These are phyloP conservation scores for Psilopsiagon aymara DNA, from an alignment of 2,113 vertebrate species.

Conservation along the genomic window DNA sequence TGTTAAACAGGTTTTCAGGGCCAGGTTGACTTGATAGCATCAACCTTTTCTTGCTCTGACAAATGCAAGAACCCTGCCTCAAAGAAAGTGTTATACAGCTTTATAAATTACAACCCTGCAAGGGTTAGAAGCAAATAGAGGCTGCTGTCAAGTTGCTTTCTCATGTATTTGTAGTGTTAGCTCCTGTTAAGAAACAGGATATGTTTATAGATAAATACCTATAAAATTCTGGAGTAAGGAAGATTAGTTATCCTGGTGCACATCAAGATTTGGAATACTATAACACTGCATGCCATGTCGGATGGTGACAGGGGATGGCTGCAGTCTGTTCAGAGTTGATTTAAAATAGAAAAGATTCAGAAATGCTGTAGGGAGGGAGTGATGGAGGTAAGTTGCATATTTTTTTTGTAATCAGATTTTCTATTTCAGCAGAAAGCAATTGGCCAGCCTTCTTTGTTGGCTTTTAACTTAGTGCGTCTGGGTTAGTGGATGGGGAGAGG, in stretches of 20 bases:
- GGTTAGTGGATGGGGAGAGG: neutral
- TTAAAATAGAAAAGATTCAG: neutral
- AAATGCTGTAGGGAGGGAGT: neutral
- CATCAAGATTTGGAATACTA: neutral
- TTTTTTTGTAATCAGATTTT: neutral
- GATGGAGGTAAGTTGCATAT: neutral
- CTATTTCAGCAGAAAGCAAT: neutral
- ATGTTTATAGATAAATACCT: neutral
- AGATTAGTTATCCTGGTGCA: neutral
- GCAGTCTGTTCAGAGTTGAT: neutral
- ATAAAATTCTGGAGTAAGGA: neutral
- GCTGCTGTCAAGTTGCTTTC: neutral
- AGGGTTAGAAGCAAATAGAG: neutral
- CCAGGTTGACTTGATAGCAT: neutral
- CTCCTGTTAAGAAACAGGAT: neutral
- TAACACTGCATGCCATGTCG: neutral
- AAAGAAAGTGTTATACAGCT: neutral
- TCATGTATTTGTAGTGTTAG: neutral
- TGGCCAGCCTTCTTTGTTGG: neutral
- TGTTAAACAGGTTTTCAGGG: neutral
- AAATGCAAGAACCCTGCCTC: neutral
- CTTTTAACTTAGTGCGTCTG: neutral
- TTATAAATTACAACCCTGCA: neutral
- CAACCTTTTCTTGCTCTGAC: conserved; percentile 28
- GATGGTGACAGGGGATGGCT: neutral